Evolutionary conservation across 2,797 vertebrate species (phyloP).

Genomic region (Acipenser oxyrinchus): DNA sequence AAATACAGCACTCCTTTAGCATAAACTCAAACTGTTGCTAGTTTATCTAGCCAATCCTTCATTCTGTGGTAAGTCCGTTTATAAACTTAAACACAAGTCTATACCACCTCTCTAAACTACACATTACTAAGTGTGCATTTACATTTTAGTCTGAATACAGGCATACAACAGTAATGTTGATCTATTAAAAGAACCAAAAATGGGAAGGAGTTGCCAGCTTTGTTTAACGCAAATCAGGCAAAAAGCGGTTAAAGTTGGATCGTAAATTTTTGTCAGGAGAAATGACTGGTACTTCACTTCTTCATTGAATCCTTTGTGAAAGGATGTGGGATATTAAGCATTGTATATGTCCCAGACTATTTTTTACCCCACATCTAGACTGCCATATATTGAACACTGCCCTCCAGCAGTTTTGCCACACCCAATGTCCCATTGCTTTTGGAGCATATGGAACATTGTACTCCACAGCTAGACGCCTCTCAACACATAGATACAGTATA

Average conservation of each 20-base stretch:
- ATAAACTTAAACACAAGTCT: no score
- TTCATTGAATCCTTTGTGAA: constrained; percentile 27
- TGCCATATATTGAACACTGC: background rate
- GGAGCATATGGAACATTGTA: no score
- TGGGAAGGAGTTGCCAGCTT: constrained; percentile 19
- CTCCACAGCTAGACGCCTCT: no score
- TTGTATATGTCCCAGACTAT: constrained; percentile 11
- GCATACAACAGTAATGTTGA: background rate
- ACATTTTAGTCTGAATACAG: no score
- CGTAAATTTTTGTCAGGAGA: constrained; percentile 36
- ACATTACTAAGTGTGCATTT: no score
- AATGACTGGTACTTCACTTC: constrained; percentile 33
- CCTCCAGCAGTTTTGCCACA: constrained; percentile 17
- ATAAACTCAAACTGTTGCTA: no score
- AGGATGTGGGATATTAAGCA: constrained; percentile 4
- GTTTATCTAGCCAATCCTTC: no score
- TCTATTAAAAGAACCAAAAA: background rate
- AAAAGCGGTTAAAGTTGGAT: constrained; percentile 38
- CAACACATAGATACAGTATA: no score
- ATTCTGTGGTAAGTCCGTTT: no score
- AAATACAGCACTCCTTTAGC: no score
- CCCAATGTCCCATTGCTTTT: no score
- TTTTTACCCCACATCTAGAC: background rate
- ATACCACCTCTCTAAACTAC: no score
- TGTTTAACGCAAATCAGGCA: constrained; percentile 35